Evolutionary conservation across 2,113 vertebrate genomes (phyloP), one percentile per base, ranked within the genome.

Genomic region (Elaphurus davidianus): DNA sequence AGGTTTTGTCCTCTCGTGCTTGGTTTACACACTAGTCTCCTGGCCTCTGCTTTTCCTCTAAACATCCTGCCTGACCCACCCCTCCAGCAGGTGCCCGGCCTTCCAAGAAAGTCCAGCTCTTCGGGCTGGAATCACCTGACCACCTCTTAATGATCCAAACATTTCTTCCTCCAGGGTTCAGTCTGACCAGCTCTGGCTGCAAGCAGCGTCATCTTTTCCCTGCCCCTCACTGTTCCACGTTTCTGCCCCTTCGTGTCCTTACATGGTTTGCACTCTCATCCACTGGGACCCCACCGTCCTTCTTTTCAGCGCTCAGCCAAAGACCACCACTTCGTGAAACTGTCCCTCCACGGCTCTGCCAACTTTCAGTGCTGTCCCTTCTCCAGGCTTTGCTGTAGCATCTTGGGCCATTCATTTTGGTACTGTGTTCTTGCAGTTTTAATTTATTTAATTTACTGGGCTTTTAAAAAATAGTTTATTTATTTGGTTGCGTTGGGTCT

Each of bases 191-290:
- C 36, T 52, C 43, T 90, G 67, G 78, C 78, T 12, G 4, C 30
- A 6, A 57, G 40, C 12, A 40, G 50, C 2, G 50, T 16, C 50
- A 1, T 40, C 57, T 85, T 55, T 21, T 21, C 7, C 79, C 27
- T 28, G n/a, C 57, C 5, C 15, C 19, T 40, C 15, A 2, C n/a
- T 10, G 16, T 6, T 7, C 33, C 64, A 30, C 3, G 10, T 30
- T 45, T 71, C 89, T 21, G 30, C 27, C 40, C 23, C 17, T 19
- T 6, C 3, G 1, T 17, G 40, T 57, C 62, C 71, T 93, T 28
- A 7, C 12, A 1, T 6, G 7, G 4, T 67, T 15, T 74, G 50
- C 1, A 3, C 6, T 16, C 67, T 71, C 25, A 3, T 7, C 45
- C 30, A 8, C 7, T 2, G 7, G 21, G 28, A 9, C 62, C 36